phyloP scores from a whole-genome alignment of 2,888 invertebrate genomes.

The Nowickia ferox region DNA sequence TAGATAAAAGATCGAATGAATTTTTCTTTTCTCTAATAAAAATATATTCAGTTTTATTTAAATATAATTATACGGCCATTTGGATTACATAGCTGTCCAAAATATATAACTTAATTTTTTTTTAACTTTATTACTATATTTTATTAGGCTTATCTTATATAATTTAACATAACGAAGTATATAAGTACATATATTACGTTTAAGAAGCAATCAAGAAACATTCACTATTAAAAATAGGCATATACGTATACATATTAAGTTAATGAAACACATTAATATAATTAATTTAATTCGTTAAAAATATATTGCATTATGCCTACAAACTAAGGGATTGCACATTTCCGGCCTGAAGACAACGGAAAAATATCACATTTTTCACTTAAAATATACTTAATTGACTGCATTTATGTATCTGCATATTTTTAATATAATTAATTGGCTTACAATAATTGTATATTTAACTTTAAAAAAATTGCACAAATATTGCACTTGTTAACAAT shows the following conservation, averaged over 20 bases:
- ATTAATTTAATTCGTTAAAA: conserved; percentile 9
- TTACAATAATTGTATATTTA: conserved; percentile 1
- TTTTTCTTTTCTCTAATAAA: neutral
- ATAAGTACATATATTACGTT: too few species aligned
- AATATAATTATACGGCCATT: conserved; percentile 72
- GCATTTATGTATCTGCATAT: neutral
- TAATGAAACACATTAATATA: neutral
- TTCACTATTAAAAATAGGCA: conserved; percentile 1
- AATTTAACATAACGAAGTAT: neutral
- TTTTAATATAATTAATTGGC: neutral
- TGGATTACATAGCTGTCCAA: conserved; percentile 75
- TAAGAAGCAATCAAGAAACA: neutral
- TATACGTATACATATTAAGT: too few species aligned
- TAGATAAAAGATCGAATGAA: neutral
- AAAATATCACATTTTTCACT: conserved; percentile 83
- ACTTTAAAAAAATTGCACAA: conserved; percentile 54
- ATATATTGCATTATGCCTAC: conserved; percentile 64
- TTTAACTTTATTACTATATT: neutral
- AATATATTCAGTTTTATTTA: conserved; percentile 25
- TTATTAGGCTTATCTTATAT: neutral
- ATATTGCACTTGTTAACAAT: conserved; percentile 55
- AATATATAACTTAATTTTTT: conserved; percentile 46
- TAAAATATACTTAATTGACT: conserved; percentile 72
- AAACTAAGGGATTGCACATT: conserved; percentile 82
- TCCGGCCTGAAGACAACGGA: conserved; percentile 82